A percentile compares a stretch with the other conserved stretches of the same genome.
Conservation (phyloP, 1,140 invertebrate species). For the Drosophila chauvacae region DNA sequence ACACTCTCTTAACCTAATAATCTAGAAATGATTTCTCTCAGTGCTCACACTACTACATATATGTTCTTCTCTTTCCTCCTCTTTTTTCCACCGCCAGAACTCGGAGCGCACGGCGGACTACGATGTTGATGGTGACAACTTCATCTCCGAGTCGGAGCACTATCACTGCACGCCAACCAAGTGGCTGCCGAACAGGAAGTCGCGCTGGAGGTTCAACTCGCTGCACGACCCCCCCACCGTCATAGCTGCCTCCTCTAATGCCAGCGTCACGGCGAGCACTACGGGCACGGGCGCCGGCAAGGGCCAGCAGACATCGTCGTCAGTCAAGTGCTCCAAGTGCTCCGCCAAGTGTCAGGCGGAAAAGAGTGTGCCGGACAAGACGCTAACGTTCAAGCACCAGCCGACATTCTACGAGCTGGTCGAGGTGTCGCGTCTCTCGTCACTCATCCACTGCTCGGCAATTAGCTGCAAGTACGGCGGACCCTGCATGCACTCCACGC, state of each 20-base stretch:
- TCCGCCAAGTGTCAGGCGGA: constrained; percentile 55
- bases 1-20: too few species aligned
- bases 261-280: constrained; percentile 7
- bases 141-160: constrained; percentile 80
- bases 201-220: constrained; percentile 62
- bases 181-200: constrained; percentile 70
- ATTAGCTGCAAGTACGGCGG: constrained; percentile 72
- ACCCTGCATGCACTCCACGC: constrained; percentile 56
- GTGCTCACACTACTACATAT: not conserved
- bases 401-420: constrained; percentile 79
- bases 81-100: constrained; percentile 39
- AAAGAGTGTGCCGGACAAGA: constrained; percentile 47
- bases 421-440: constrained; percentile 76
- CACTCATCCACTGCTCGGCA: constrained; percentile 70
- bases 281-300: constrained; percentile 1
- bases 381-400: constrained; percentile 68
- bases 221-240: constrained; percentile 36
- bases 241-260: constrained; percentile 4
- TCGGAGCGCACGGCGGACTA: constrained; percentile 76
- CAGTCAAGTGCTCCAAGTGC: constrained; percentile 52
- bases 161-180: constrained; percentile 78
- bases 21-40: not conserved
- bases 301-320: constrained; percentile 22
- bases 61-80: not conserved
- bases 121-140: constrained; percentile 76